Evolutionary conservation across 2,888 invertebrate genomes (phyloP), one percentile per base, ranked within the genome.

Genomic region (Cylloceria caligata): DNA sequence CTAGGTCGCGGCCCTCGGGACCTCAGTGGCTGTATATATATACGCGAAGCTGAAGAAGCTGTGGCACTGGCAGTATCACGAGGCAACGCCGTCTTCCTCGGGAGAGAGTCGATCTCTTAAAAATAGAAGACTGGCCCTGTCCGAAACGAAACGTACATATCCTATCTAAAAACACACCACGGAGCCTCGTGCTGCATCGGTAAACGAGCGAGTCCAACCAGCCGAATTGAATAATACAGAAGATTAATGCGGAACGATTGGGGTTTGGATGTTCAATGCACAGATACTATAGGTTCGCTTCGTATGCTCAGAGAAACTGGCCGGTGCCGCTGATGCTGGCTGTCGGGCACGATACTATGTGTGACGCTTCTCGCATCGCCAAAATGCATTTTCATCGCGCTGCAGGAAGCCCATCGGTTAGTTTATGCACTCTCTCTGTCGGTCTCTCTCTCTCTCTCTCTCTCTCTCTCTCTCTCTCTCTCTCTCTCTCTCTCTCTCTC

Each of bases 221-320:
- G 36, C 62, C 27, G 30, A 64, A 80, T 69, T 75, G 75, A 80
- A 80, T 80, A 80, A 75, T 69, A 75, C 42, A 80, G 60, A 69
- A 74, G 80, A 80, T 75, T 75, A 69, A 60, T 74, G 69, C 30
- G 65, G 55, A 65, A 71, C 45, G 42, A 45, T 71, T 71, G 27
- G 34, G 60, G 27, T 57, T 60, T 21, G 60, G 45, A 21, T 60
- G 57, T 72, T 71, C 57, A n/a, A 36, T 42, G 65, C n/a, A 7
- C 49, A n/a, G n/a, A 34, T 68, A 30, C 68, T 30, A 39, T n/a
- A 13, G 57, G 16, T 34, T 64, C 27, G 45, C 45, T 42, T 30
- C 42, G 39, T 24, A 30, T 30, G n/a, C 7, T 16, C 27, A 42
- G 4, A 27, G 42, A 39, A 36, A n/a, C 36, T 60, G 2, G 16